Evolutionary conservation across 35 echinoderm and acorn worm genomes (phyloP).

Genomic region (Amphiura filiformis): DNA sequence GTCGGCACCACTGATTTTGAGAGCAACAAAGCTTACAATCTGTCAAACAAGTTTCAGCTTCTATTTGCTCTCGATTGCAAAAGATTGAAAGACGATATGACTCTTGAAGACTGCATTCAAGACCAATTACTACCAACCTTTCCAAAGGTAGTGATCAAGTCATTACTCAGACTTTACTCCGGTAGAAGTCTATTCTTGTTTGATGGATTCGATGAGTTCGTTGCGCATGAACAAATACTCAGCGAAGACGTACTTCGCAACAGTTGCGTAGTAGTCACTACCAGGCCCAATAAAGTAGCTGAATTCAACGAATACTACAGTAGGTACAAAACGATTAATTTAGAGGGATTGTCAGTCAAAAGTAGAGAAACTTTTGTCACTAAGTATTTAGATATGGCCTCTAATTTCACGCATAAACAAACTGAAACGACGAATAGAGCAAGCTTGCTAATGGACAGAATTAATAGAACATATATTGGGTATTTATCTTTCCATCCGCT

Average conservation of each 20-base stretch:
- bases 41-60: background rate
- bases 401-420: background rate
- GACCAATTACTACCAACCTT: background rate
- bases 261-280: background rate
- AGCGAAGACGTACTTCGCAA: background rate
- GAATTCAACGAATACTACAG: background rate
- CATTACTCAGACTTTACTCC: background rate
- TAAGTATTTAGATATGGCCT: background rate
- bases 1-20: background rate
- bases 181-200: background rate
- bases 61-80: background rate
- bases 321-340: background rate
- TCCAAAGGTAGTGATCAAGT: background rate
- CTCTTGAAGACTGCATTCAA: background rate
- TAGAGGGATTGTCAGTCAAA: background rate
- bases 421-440: background rate
- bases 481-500: background rate
- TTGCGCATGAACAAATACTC: background rate
- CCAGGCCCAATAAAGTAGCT: background rate
- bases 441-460: background rate
- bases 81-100: background rate
- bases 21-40: background rate
- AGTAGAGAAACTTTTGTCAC: background rate
- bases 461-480: background rate
- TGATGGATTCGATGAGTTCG: background rate